Conservation (phyloP, 2,888 invertebrate genomes). For the Heliconius hortense region DNA sequence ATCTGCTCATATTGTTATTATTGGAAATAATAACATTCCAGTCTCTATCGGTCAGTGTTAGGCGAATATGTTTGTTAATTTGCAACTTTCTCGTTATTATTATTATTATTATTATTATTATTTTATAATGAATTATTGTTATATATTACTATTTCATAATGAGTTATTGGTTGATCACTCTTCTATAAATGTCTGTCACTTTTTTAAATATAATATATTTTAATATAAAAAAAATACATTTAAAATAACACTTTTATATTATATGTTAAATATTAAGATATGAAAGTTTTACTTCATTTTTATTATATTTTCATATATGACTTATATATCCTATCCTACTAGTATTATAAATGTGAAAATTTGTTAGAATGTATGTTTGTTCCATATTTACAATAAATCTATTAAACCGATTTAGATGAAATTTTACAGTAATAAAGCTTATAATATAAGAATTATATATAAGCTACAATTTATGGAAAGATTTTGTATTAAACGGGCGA, state of each 20-base stretch:
- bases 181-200: background rate
- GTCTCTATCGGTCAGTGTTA: background rate
- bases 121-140: background rate
- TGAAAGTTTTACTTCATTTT: background rate
- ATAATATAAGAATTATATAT: no score
- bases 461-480: no score
- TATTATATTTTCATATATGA: background rate
- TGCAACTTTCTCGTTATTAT: conserved; percentile 5
- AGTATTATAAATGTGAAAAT: no score
- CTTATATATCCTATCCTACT: background rate
- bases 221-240: background rate
- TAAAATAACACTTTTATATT: background rate
- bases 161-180: background rate
- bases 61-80: conserved; percentile 2
- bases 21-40: conserved; percentile 32
- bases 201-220: background rate
- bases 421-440: no score
- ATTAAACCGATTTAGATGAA: no score
- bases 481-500: no score
- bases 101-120: background rate
- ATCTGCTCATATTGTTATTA: conserved; percentile 34
- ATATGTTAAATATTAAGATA: background rate
- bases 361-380: no score
- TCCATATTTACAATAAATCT: no score
- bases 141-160: background rate